These are phyloP conservation scores for Drosophila saltans DNA, from an alignment of 1,140 invertebrate species.

Conservation along the genomic window DNA sequence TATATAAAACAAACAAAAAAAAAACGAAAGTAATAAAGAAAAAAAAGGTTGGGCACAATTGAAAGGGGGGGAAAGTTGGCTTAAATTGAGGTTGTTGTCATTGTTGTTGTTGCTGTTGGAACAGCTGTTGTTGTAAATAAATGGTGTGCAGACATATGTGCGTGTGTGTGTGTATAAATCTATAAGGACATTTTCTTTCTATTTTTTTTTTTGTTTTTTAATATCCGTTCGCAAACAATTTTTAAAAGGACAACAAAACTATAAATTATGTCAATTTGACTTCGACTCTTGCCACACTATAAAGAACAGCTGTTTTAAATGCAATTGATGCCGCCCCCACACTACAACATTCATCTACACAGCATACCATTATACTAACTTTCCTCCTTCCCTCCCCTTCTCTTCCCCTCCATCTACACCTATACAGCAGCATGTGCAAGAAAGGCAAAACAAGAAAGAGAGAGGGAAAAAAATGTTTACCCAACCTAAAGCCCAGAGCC, in stretches of 20 bases:
- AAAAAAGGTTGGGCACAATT: constrained; percentile 13
- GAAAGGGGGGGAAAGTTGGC: neutral
- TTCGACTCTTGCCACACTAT: constrained; percentile 23
- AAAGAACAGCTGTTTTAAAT: constrained; percentile 35
- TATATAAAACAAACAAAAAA: neutral
- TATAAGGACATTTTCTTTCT: constrained; percentile 59
- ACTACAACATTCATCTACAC: no score
- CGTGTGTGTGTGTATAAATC: constrained; percentile 38
- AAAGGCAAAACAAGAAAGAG: neutral
- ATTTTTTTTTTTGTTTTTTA: constrained; percentile 43
- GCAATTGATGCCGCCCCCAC: constrained; percentile 6
- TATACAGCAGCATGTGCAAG: constrained; percentile 1
- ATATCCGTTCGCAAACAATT: constrained; percentile 49
- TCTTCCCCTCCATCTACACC: neutral
- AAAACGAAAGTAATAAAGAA: neutral
- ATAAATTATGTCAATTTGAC: constrained; percentile 51
- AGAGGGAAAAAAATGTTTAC: constrained; percentile 44
- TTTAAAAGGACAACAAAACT: constrained; percentile 40
- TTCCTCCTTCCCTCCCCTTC: no score
- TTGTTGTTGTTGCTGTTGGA: constrained; percentile 9
- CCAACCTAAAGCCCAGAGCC: constrained; percentile 51
- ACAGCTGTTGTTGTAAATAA: constrained; percentile 52
- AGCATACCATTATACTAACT: neutral
- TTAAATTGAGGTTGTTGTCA: neutral
- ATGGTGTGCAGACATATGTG: constrained; percentile 7